phyloP scores from a whole-genome alignment of 2,113 vertebrate genomes.

The Benitochromis conjunctus region DNA sequence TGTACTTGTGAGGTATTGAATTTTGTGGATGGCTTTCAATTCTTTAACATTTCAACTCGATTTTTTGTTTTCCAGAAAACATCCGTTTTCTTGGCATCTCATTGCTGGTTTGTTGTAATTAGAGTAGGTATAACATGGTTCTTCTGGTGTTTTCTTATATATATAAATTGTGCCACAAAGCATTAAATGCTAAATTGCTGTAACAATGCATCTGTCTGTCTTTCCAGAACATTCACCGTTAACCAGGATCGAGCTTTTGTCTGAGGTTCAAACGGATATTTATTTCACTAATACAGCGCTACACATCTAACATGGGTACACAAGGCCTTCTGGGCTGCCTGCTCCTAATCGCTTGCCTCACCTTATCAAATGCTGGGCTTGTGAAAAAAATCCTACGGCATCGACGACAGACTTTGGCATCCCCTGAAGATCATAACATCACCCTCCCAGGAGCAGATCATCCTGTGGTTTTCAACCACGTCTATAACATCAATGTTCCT shows the following conservation, averaged over 20 bases:
- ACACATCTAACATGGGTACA: conserved; percentile 73
- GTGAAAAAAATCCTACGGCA: conserved; percentile 83
- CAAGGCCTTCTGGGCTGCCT: conserved; percentile 64
- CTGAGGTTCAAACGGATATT: not conserved
- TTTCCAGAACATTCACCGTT: conserved; percentile 21
- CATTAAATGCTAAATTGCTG: not conserved
- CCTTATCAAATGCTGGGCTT: conserved; percentile 72
- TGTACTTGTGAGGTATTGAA: not conserved
- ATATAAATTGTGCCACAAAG: not conserved
- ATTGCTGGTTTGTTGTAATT: not conserved
- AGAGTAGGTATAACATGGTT: not conserved
- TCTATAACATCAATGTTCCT: conserved; percentile 93
- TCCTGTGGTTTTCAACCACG: conserved; percentile 90
- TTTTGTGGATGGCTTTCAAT: not conserved
- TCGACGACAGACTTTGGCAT: conserved; percentile 60
- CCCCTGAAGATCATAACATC: conserved; percentile 66
- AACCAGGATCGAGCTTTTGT: not conserved
- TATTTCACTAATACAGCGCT: not conserved
- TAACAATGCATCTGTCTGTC: not conserved
- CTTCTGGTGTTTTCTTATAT: not conserved
- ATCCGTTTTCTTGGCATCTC: not conserved
- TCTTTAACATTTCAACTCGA: not conserved
- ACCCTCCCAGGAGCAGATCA: conserved; percentile 77
- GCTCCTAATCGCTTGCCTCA: conserved; percentile 67
- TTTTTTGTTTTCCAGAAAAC: not conserved